Conservation (phyloP, 2,113 vertebrate genomes). For the Campylomormyrus numenius region DNA sequence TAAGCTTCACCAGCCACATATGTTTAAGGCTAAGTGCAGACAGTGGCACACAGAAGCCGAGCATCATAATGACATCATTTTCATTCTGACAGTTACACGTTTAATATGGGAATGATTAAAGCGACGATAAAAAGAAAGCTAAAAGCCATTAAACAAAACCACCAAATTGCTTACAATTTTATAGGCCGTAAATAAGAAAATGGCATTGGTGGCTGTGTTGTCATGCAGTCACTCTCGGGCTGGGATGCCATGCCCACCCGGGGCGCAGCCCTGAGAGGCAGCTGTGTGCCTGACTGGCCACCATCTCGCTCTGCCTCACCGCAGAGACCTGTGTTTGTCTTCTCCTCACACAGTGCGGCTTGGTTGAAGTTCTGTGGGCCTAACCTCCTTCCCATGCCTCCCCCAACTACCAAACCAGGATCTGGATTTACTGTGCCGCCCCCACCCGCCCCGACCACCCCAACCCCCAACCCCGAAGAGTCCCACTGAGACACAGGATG, state of each 20-base stretch:
- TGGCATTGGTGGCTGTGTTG: slow-evolving; percentile 47
- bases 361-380: neutral
- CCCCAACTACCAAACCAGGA: neutral
- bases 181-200: slow-evolving; percentile 59
- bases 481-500: slow-evolving; percentile 4
- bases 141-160: slow-evolving; percentile 56
- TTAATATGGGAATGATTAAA: slow-evolving; percentile 60
- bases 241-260: slow-evolving; percentile 26
- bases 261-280: neutral
- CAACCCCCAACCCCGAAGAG: slow-evolving; percentile 22
- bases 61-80: slow-evolving; percentile 51
- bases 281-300: neutral
- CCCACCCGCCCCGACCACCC: neutral
- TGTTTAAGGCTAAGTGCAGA: slow-evolving; percentile 39
- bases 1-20: slow-evolving; percentile 22
- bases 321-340: slow-evolving; percentile 6
- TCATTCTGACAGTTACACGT: slow-evolving; percentile 51
- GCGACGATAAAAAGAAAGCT: slow-evolving; percentile 46
- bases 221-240: slow-evolving; percentile 43
- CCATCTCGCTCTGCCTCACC: neutral
- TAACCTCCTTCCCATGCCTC: neutral
- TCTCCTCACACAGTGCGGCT: slow-evolving; percentile 10
- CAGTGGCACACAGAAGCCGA: slow-evolving; percentile 42
- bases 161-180: slow-evolving; percentile 59
- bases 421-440: neutral